Percentiles rank a stretch among this genome's conserved stretches.
Conservation (phyloP, 2,113 vertebrate genomes). For the Pseudorhombus dupliciocellatus region DNA sequence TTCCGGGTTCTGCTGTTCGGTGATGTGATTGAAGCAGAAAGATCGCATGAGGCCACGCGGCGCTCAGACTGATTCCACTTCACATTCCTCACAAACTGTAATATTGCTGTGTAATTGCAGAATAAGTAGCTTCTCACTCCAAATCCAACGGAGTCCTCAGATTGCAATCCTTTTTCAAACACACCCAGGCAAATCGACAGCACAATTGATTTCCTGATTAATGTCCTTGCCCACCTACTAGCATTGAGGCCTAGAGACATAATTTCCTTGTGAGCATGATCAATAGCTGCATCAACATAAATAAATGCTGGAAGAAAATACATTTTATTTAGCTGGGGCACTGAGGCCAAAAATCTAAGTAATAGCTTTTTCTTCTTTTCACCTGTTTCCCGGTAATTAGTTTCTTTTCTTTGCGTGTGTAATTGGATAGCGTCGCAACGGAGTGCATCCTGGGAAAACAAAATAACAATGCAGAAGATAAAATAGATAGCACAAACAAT, state of each 20-base stretch:
- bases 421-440: background rate
- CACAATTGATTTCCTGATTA: constrained; percentile 90
- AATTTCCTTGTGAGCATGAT: constrained; percentile 87
- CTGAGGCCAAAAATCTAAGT: constrained; percentile 35
- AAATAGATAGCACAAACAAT: background rate
- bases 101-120: constrained; percentile 61
- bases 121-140: constrained; percentile 67
- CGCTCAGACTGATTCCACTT: constrained; percentile 25
- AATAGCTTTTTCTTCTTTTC: constrained; percentile 25
- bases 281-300: constrained; percentile 86
- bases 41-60: constrained; percentile 1
- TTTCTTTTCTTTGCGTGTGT: constrained; percentile 10
- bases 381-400: constrained; percentile 21
- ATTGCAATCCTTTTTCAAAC: constrained; percentile 79
- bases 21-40: constrained; percentile 17
- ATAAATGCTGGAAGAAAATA: constrained; percentile 76
- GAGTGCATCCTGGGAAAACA: background rate
- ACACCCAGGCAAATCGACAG: constrained; percentile 82
- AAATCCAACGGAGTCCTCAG: constrained; percentile 57
- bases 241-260: constrained; percentile 82
- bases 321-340: constrained; percentile 42
- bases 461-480: background rate
- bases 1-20: background rate
- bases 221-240: constrained; percentile 84
- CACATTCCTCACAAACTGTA: constrained; percentile 39